Evolutionary conservation across 2,888 invertebrate genomes (phyloP), one percentile per base, ranked within the genome.

Genomic region (Synergus japonicus): DNA sequence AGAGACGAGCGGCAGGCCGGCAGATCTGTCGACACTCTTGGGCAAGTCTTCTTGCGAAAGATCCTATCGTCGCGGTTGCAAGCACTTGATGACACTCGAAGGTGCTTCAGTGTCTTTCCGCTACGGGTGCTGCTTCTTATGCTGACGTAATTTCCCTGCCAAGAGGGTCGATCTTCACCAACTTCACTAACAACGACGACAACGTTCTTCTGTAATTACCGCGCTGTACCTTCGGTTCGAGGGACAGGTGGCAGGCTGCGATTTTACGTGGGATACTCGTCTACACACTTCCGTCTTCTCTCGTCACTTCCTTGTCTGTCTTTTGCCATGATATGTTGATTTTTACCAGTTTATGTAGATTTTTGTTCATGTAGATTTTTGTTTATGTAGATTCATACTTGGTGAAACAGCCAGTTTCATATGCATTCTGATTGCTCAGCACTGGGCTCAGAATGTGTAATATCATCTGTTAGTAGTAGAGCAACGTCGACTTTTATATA

Each of bases 161-260:
- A 84, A 85, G 83, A 85, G 81, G 66, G 83, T 83, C 80, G 81
- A 82, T 76, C 80, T 82, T 79, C 79, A 79, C 77, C 79, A 80
- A 78, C 54, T 54, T 54, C 54, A 54, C 54, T 79, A 82, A 58
- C 76, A 82, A 83, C 81, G 84, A 83, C 80, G 84, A 78, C 83
- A 83, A 84, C 83, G 85, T 85, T 83, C 86, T 86, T 86, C 86
- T 86, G 87, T 86, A 89, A 90, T 90, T 89, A 89, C 87, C 85
- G 85, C 87, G 88, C 86, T 85, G 85, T 78, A 69, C 37, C 66
- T 54, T 49, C 85, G 84, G 82, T 84, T 83, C 80, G 82, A 84
- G 86, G 84, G 88, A 88, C 90, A 89, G 88, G 85, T 89, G 88
- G 88, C 84, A 86, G 85, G 84, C 85, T 81, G 79, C 83, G 82